Evolutionary conservation across 2,113 vertebrate genomes (phyloP), one percentile per base, ranked within the genome.

Genomic region (Gyps fulvus): DNA sequence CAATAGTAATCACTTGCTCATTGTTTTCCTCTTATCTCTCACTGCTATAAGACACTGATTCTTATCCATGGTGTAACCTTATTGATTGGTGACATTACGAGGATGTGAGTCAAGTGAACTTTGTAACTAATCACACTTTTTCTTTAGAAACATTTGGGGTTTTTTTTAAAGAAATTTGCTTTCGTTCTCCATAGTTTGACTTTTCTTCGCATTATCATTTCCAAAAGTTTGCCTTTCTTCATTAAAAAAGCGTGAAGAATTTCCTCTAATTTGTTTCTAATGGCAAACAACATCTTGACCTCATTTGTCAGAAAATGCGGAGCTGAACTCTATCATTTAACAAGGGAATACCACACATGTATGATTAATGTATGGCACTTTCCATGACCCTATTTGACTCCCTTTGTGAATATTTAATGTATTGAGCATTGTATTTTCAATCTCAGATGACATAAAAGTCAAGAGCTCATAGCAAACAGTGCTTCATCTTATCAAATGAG

Each of bases 351-450:
- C 89, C 50, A 80, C 82, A 92, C 16, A 72, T 92, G 61, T 96
- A 95, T 96, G 93, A 97, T 96, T 97, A 95, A 97, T 97, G 87
- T 89, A 90, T 74, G 70, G 76, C 82, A 97, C 94, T 97, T 93
- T 88, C 40, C 8, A 40, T 93, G 78, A 96, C 95, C 95, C 67
- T 69, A 61, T 90, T 95, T 96, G 95, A 96, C 91, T 96, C 84
- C 83, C 87, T 95, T 95, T 96, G 95, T 94, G 96, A 96, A 95
- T 95, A 95, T 93, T 90, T 93, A 94, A 96, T 82, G 72, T 55
- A 83, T 72, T 90, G 87, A 92, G 27, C 40, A 78, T 91, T 82
- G 43, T 87, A 45, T 93, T 96, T 96, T 96, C 80, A 93, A 85
- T 95, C 78, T 97, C 88, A 95, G 65, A 95, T 91, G 65, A 38